Evolutionary conservation across 2,113 vertebrate genomes (phyloP).

Genomic region (mouse (Mus musculus)): GRCm39 chr5:142828001-142828500

Average conservation of each 20-base stretch:
- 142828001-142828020: neutral
- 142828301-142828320: slow-evolving; percentile 9
- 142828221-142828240: neutral
- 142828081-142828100: accelerated
- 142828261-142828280: slow-evolving; percentile 44
- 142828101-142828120: too few species aligned
- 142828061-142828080: neutral
- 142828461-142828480: neutral
- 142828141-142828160: neutral
- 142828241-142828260: neutral
- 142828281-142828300: slow-evolving; percentile 77
- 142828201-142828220: too few species aligned
- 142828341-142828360: neutral
- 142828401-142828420: neutral
- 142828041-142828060: neutral
- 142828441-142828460: neutral
- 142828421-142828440: neutral
- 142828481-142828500: neutral
- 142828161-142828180: neutral
- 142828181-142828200: neutral
- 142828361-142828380: neutral
- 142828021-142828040: neutral
- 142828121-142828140: accelerated
- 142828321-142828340: neutral
- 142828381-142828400: too few species aligned